Evolutionary conservation across 2,113 vertebrate species (phyloP), one percentile per base, ranked within the genome.

Genomic region (Atrichornis clamosus): DNA sequence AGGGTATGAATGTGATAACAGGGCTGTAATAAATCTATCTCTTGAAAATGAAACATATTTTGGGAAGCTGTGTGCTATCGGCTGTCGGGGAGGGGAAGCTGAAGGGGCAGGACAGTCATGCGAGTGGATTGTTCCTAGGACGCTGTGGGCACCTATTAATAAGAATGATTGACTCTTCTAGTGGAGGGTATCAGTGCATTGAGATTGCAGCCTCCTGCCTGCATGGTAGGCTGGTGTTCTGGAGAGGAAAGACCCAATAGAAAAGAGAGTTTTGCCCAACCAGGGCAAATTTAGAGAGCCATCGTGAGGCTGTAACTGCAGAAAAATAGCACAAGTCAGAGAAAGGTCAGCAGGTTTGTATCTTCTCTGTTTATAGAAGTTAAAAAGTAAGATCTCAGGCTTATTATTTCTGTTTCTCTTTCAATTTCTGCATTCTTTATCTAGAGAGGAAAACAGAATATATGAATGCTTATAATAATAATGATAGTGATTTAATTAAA

Each of bases 11-110:
- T 81, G 79, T 91, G 96, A 96, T 97, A 97, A 97, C 93, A 78
- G 93, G 77, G 47, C 85, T 86, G 62, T 95, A 97, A 97, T 97
- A 97, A 98, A 98, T 98, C 97, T 97, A 13, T 37, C 90, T 89
- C 78, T 91, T 73, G 96, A 96, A 97, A 94, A 96, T 84, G 73
- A 89, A 78, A 18, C 87, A 86, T 93, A 88, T 92, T 89, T 78
- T 69, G 32, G 92, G 69, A 73, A 82, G 91, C 95, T 47, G 26
- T 47, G 15, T 83, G 89, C 94, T 89, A 2, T 88, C 5, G 1
- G 68, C 73, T 92, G 89, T 47, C 7, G 47, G 53, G 62, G 32
- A 49, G 60, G 56, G 58, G 53, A 79, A 18, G 68, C 16, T 59
- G 75, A 62, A 67, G 94, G 55, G 67, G 37, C 81, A 53, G 33